Evolutionary conservation across 2,888 invertebrate genomes (phyloP).

Genomic region (Euplagia quadripunctaria): DNA sequence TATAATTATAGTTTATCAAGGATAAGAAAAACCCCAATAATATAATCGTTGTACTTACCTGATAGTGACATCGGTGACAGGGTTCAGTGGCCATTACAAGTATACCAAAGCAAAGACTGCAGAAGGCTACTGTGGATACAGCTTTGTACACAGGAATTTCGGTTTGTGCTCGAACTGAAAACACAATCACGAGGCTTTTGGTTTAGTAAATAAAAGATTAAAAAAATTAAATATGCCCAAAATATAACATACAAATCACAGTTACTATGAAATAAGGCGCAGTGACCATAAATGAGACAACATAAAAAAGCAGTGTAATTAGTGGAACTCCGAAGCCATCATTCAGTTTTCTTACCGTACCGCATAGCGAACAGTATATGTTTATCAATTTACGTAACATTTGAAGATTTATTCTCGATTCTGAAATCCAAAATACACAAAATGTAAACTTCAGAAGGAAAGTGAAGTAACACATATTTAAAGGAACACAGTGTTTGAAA

Average conservation of each 20-base stretch:
- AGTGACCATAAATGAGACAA: background rate
- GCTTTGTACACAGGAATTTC: background rate
- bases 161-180: background rate
- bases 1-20: too few species aligned
- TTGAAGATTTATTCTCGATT: background rate
- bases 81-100: background rate
- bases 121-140: background rate
- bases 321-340: background rate
- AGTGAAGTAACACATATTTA: too few species aligned
- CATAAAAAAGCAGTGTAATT: background rate
- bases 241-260: background rate
- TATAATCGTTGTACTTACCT: background rate
- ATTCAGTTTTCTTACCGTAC: background rate
- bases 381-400: background rate
- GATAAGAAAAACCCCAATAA: too few species aligned
- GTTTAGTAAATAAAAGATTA: too few species aligned
- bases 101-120: background rate
- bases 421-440: background rate
- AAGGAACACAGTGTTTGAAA: too few species aligned
- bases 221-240: too few species aligned
- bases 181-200: too few species aligned
- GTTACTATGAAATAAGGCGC: background rate
- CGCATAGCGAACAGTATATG: slow-evolving; percentile 7
- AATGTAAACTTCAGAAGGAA: too few species aligned
- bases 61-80: slow-evolving; percentile 6